These are phyloP conservation scores for Psix sp. DNA, from an alignment of 1,140 invertebrate genomes.

Conservation along the genomic window DNA sequence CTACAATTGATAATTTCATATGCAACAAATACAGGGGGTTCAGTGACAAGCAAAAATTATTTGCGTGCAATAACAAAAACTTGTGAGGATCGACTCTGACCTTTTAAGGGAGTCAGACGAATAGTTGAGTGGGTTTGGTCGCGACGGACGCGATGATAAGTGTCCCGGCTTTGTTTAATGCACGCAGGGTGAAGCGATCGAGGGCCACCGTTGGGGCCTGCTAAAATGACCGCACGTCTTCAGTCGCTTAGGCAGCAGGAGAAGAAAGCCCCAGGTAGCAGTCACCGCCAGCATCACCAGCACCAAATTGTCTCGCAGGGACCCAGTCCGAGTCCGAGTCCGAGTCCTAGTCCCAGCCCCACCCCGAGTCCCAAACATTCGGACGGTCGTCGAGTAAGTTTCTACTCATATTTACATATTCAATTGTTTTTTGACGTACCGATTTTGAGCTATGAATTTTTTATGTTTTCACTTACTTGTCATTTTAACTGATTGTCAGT, in stretches of 20 bases:
- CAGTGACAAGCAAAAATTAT: not conserved
- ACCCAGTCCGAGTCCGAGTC: slow-evolving; percentile 65
- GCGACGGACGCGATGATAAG: slow-evolving; percentile 71
- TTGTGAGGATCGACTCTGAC: slow-evolving; percentile 14
- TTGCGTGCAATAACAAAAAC: slow-evolving; percentile 3
- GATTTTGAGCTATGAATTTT: no score
- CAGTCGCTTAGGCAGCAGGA: slow-evolving; percentile 75
- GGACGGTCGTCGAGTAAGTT: slow-evolving; percentile 75
- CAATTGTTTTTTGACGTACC: no score
- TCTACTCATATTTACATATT: not conserved
- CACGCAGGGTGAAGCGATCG: slow-evolving; percentile 66
- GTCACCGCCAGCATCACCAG: slow-evolving; percentile 68
- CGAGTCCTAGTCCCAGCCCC: slow-evolving; percentile 72
- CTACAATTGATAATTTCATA: no score
- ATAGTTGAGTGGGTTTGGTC: slow-evolving; percentile 26
- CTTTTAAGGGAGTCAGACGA: slow-evolving; percentile 6
- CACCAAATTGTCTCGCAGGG: slow-evolving; percentile 65
- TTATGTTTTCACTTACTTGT: no score
- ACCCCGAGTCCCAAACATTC: slow-evolving; percentile 74
- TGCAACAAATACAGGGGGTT: no score
- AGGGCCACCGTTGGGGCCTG: slow-evolving; percentile 71
- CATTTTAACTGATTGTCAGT: no score
- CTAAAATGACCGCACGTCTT: slow-evolving; percentile 76
- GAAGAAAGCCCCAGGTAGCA: slow-evolving; percentile 66
- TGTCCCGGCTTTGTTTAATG: slow-evolving; percentile 63